Evolutionary conservation across 2,888 invertebrate species (phyloP), one percentile per base, ranked within the genome.

Genomic region (Oscheius myriophilus): DNA sequence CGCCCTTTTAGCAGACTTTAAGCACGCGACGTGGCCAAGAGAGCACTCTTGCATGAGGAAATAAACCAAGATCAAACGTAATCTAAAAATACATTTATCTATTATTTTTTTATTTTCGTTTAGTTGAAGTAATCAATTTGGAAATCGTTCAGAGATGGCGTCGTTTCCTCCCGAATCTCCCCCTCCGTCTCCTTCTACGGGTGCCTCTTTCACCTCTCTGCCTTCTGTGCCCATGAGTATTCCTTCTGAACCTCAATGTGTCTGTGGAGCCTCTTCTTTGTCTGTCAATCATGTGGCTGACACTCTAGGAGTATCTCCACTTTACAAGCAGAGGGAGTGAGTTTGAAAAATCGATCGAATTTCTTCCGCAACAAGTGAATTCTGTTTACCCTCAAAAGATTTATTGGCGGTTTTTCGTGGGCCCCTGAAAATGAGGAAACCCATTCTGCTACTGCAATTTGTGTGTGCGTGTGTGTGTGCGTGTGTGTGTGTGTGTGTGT

Each of bases 241-340:
- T 21, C 66, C 55, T 33, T 33, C 33, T 6, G 45, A 49, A 45
- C 23, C 43, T 55, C 45, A 51, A 42, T 66, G 66, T 33, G 49
- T 66, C 39, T 67, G 67, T 59, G 59, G 57, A 18, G 46, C 52
- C 41, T 55, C 67, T 66, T 73, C 74, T 12, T 46, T 78, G 0
- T 67, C 69, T 14, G 85, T 84, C 14, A 86, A 85, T 69, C 74
- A 78, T 12, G 68, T 85, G 12, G 85, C 85, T 2, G 83, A 85
- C 69, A 75, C 82, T 12, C 71, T 85, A 7, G 84, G 84, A 43
- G 85, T 85, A 21, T 82, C 83, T 6, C 85, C 85, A 23, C 71
- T 83, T 3, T 85, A 86, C 64, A 81, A 82, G 33, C 85, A 86
- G 62, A 80, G 83, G 69, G 84, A 84, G 82, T 86, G 58, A 67